Evolutionary conservation across 2,888 invertebrate species (phyloP), one percentile per base, ranked within the genome.

Genomic region (Ephialtes manifestator): DNA sequence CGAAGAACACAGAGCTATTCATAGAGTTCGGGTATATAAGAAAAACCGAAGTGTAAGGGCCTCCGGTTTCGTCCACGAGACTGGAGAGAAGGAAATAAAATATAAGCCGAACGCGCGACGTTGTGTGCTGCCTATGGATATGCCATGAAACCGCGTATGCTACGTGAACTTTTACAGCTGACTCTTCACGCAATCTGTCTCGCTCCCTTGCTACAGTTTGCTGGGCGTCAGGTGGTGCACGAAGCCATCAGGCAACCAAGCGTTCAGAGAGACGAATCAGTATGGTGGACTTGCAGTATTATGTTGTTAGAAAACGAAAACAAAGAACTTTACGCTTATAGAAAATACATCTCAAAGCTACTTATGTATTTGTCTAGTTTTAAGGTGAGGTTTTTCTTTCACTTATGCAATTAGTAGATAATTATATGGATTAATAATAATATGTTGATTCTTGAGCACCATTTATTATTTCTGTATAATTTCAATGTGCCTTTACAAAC

Each of bases 211-310:
- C 39, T 68, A n/a, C 35, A 31, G 18, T 46, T 60, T 43, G 72
- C 51, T 67, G 68, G 63, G 68, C 78, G 84, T 84, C 84, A 84
- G 84, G 84, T 81, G 81, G 71, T 78, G 77, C 77, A 60, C 84
- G 76, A 84, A 46, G 63, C 72, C 67, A 43, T 46, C 68, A 15
- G 63, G 15, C 67, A 51, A 78, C 77, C 74, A 24, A 70, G 46
- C 84, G 74, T 60, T 35, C 68, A 53, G 51, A 51, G 43, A 68
- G 20, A 43, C 43, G 51, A 80, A 80, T 58, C 76, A n/a, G 35
- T 46, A 75, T 55, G 55, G 11, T 51, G 24, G 39, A 46, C 53
- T 58, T 31, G 15, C 18, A 18, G 28, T 18, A 20, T 20, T 65
- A 20, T 39, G 18, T 65, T 20, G 4, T 65, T 20, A 13, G 35